phyloP scores from a whole-genome alignment of 2,797 vertebrate genomes.

The Chanos chanos region DNA sequence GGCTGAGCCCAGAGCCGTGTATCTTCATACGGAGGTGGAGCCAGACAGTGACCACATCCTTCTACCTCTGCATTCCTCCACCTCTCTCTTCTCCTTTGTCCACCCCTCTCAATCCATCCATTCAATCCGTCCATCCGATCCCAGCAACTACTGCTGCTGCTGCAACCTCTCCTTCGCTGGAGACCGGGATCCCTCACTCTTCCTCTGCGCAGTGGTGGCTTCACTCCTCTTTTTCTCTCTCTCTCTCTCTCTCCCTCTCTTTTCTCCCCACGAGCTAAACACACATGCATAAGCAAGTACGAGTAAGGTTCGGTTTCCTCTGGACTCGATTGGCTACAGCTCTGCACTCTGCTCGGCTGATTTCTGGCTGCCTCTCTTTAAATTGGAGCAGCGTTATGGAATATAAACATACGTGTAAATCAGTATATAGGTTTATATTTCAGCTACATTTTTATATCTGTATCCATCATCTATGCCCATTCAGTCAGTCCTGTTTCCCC shows the following conservation, averaged over 20 bases:
- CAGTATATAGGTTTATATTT: too few relatives aligned
- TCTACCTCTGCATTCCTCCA: slow-evolving; percentile 55
- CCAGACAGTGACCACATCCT: slow-evolving; percentile 56
- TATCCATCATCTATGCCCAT: not conserved
- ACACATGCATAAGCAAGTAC: not conserved
- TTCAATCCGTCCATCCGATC: too few relatives aligned
- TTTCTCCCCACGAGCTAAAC: not conserved
- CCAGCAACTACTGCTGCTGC: slow-evolving; percentile 50
- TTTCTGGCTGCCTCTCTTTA: slow-evolving; percentile 57
- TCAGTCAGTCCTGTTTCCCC: not conserved
- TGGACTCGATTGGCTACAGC: too few relatives aligned
- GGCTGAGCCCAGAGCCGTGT: slow-evolving; percentile 54
- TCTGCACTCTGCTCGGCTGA: slow-evolving; percentile 55
- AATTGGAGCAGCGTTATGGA: slow-evolving; percentile 48
- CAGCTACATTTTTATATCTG: too few relatives aligned
- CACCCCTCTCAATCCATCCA: slow-evolving; percentile 46
- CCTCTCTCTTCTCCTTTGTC: slow-evolving; percentile 67
- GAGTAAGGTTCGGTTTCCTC: not conserved
- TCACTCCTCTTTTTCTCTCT: too few relatives aligned
- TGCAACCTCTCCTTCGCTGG: not conserved
- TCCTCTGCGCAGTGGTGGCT: too few relatives aligned
- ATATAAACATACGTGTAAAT: too few relatives aligned
- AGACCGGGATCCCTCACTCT: too few relatives aligned
- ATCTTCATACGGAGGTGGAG: too few relatives aligned
- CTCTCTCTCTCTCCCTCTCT: not conserved